Evolutionary conservation across 2,888 invertebrate genomes (phyloP), one percentile per base, ranked within the genome.

Genomic region (Lithosia quadra): DNA sequence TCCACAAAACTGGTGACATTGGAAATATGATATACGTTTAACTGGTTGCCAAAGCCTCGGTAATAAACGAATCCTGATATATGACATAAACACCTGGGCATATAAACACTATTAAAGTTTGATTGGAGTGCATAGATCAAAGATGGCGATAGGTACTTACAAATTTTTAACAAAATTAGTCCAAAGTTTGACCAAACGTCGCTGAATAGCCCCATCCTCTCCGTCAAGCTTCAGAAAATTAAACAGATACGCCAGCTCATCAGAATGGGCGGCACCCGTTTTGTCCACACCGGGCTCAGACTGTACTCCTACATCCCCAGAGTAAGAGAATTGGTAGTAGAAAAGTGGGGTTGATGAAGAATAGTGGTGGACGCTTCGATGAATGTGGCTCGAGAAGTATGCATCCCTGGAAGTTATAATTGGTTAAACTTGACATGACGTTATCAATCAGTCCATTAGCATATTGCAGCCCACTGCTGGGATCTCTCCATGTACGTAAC

Each of bases 211-310:
- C 2, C 84, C 88, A n/a, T 93, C 91, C 0, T 90, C 88, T 0
- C 87, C 91, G 1, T 84, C 82, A 1, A 90, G 69, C 22, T 80
- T 80, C 9, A 72, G 76, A 0, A 85, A 87, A 13, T 89, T 83
- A 68, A 94, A 93, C 66, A 95, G 72, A 71, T 91, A 92, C 0
- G 87, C 90, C 64, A 95, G 82, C 73, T 95, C 95, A 62, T 95
- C 95, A 0, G 92, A 91, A 73, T 94, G 92, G 0, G 93, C 92
- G 0, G 94, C 93, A 0, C 95, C 94, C 0, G 56, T 68, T 77
- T 93, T 94, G 13, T 72, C 69, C 10, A 88, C 68, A 1, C 85
- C 87, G 1, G 85, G 85, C 66, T 91, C 91, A 0, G 84, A 74
- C 43, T 83, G 85, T 11, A 92, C 89, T 1, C 94, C 94, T 1